Conservation (phyloP, 2,888 invertebrate genomes). For the Hirtodrosophila duncani region DNA sequence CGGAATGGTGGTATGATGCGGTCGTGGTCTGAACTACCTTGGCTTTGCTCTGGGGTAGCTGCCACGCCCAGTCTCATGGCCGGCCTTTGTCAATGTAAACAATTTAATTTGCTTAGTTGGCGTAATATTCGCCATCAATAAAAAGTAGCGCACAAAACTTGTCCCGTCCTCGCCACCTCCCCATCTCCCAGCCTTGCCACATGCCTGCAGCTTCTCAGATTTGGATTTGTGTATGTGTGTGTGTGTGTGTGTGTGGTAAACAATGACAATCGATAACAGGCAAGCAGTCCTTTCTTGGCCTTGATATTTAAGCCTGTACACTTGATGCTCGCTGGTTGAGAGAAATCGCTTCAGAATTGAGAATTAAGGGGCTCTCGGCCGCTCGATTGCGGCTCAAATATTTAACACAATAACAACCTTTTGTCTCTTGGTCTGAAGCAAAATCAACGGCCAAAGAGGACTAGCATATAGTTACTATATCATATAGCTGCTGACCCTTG, state of each 20-base stretch:
- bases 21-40: too few species aligned
- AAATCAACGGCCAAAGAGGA: too few species aligned
- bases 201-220: background rate
- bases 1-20: conserved; percentile 10
- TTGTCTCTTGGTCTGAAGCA: too few species aligned
- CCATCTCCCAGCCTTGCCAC: background rate
- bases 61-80: conserved; percentile 11
- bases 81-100: conserved; percentile 56
- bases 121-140: conserved; percentile 69
- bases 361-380: too few species aligned
- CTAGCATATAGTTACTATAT: too few species aligned
- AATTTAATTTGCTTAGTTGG: conserved; percentile 73
- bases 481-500: too few species aligned
- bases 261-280: conserved; percentile 60
- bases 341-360: too few species aligned
- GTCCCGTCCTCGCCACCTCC: too few species aligned
- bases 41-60: conserved; percentile 25
- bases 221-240: conserved; percentile 3
- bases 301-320: too few species aligned
- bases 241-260: conserved; percentile 33
- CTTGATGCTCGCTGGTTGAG: too few species aligned
- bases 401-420: too few species aligned
- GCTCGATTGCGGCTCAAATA: too few species aligned
- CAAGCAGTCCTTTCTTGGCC: conserved; percentile 29
- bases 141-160: conserved; percentile 36